Evolutionary conservation across 2,113 vertebrate genomes (phyloP), one percentile per base, ranked within the genome.

Genomic region (Passerina amoena): DNA sequence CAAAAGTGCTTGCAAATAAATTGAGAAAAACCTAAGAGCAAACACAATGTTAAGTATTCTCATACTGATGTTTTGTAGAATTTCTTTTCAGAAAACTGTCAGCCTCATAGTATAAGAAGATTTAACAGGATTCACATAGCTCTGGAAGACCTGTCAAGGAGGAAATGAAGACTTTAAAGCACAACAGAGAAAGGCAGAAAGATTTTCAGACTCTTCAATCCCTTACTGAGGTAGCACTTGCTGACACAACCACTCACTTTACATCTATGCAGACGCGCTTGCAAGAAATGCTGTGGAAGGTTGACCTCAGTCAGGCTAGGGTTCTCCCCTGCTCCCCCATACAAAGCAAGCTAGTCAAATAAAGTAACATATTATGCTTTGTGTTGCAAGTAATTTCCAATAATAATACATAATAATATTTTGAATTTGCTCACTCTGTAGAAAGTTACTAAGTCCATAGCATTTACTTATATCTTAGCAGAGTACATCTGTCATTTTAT

Each of bases 401-500:
- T 91, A 84, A 76, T 71, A 93, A 57, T 69, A 89, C 4, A 44
- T 82, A 88, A 90, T 10, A 2, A 54, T 83, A 84, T 86, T 90
- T 96, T 88, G 73, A 96, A 83, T 35, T 85, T 17, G 5, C 42
- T 90, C 30, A 71, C 7, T 66, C n/a, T 68, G 61, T 64, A 95
- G 56, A 85, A 95, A 95, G 60, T 93, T 94, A 92, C 44, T 28
- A 76, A 83, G 35, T 95, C 97, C 83, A 81, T 45, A 87, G 42
- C 83, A 73, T 93, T 91, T 95, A 59, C 83, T 94, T 94, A 47
- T 69, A 80, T 91, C 51, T 94, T 95, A 95, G 54, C 75, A 51
- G n/a, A 96, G 38, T 90, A 94, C 63, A 91, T 95, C 93, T 96
- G 89, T 94, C 90, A 96, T 96, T 96, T 95, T 48, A 87, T 92